Evolutionary conservation across 2,113 vertebrate genomes (phyloP).

Genomic region (Morone chrysops): DNA sequence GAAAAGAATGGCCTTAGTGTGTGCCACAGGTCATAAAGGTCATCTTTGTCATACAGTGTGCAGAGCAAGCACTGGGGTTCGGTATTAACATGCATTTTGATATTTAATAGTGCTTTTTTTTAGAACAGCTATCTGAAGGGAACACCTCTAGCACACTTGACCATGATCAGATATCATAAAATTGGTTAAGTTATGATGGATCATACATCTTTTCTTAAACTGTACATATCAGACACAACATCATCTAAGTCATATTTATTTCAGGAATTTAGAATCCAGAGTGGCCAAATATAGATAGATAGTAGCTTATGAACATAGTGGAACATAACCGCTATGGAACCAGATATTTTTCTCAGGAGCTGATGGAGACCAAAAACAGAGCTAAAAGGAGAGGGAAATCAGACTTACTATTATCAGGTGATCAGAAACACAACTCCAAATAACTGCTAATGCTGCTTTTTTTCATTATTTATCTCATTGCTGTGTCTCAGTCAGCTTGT

Average conservation of each 20-base stretch:
- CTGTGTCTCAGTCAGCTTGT: too few relatives aligned
- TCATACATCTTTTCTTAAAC: not conserved
- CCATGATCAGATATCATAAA: not conserved
- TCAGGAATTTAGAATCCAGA: not conserved
- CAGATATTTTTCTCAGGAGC: too few relatives aligned
- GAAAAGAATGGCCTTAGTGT: not conserved
- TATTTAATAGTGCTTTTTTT: not conserved
- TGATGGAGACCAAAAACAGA: too few relatives aligned
- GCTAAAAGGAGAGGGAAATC: too few relatives aligned
- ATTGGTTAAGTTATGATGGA: not conserved
- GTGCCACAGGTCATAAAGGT: not conserved
- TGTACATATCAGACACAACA: not conserved
- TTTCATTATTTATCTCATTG: too few relatives aligned
- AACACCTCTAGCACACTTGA: not conserved
- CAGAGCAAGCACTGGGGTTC: not conserved
- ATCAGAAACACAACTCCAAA: too few relatives aligned
- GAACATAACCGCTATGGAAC: too few relatives aligned
- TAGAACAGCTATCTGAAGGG: not conserved
- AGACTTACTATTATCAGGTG: too few relatives aligned
- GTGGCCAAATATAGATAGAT: not conserved
- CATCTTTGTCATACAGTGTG: not conserved
- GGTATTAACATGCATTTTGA: not conserved
- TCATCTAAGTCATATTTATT: not conserved
- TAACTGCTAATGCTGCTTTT: too few relatives aligned
- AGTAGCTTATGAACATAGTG: too few relatives aligned